phyloP scores from a whole-genome alignment of 92 coral and sea anemone genomes.

The Parazoanthus atlanticus region DNA sequence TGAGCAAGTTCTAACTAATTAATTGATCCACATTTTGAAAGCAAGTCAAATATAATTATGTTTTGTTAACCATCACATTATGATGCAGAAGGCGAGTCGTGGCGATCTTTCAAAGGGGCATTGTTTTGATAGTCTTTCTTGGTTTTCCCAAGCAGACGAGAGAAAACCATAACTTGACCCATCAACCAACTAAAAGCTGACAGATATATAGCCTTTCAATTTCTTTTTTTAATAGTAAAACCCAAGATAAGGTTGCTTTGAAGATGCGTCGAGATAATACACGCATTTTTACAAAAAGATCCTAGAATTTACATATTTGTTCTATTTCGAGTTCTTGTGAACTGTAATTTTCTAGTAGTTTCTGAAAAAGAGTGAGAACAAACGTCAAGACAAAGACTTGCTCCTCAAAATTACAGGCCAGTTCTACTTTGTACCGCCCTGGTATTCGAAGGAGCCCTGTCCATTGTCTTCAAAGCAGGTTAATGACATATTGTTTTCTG shows the following conservation, averaged over 20 bases:
- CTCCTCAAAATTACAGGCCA: slow-evolving; percentile 21
- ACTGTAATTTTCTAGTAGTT: background rate
- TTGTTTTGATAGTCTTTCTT: background rate
- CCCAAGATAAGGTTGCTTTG: slow-evolving; percentile 7
- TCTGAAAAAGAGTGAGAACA: background rate
- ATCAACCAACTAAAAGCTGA: background rate
- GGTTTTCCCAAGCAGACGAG: background rate
- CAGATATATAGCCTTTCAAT: background rate
- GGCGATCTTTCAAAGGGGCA: background rate
- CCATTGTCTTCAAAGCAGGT: background rate
- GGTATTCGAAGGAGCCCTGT: background rate
- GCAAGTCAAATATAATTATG: background rate
- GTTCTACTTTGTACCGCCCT: slow-evolving; percentile 14
- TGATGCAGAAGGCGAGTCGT: background rate
- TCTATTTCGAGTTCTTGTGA: background rate
- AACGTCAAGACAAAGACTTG: background rate
- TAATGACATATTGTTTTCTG: background rate
- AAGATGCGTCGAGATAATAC: background rate
- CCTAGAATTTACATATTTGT: background rate
- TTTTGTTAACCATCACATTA: background rate
- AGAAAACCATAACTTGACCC: background rate
- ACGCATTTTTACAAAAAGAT: background rate
- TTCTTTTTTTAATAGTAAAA: slow-evolving; percentile 14
- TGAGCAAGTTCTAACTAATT: background rate
- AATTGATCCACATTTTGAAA: background rate